phyloP scores from a whole-genome alignment of 2,888 invertebrate genomes.

The Celastrina argiolus region DNA sequence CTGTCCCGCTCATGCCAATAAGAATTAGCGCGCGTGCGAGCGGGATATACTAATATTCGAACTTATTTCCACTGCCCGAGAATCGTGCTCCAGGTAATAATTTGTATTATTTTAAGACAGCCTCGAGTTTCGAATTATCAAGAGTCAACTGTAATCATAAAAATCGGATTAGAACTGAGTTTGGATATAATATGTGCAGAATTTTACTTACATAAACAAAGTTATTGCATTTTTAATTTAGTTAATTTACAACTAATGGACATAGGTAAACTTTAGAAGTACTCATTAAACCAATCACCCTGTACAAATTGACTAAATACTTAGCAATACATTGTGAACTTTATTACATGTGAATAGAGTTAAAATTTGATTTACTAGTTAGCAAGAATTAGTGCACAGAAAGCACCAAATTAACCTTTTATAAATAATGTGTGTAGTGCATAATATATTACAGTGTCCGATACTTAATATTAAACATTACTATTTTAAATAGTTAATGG shows the following conservation, averaged over 20 bases:
- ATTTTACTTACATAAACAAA: too few relatives aligned
- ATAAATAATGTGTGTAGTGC: neutral
- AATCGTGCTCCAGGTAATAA: too few relatives aligned
- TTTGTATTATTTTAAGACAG: too few relatives aligned
- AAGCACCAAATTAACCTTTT: neutral
- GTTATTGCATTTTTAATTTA: too few relatives aligned
- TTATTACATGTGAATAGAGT: neutral
- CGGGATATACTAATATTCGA: too few relatives aligned
- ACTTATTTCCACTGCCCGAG: too few relatives aligned
- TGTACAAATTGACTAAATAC: neutral
- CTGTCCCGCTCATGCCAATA: too few relatives aligned
- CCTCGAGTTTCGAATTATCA: too few relatives aligned
- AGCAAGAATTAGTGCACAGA: neutral
- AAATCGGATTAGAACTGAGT: too few relatives aligned
- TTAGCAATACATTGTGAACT: neutral
- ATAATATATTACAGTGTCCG: neutral
- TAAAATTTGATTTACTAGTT: neutral
- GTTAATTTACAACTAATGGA: neutral
- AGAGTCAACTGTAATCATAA: too few relatives aligned
- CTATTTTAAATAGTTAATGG: constrained; percentile 10
- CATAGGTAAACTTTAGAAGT: neutral
- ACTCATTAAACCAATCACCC: neutral
- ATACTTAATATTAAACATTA: neutral
- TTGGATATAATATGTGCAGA: too few relatives aligned
- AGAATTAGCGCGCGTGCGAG: too few relatives aligned